phyloP scores from a whole-genome alignment of 2,888 invertebrate genomes.

The Argyresthia goedartella region DNA sequence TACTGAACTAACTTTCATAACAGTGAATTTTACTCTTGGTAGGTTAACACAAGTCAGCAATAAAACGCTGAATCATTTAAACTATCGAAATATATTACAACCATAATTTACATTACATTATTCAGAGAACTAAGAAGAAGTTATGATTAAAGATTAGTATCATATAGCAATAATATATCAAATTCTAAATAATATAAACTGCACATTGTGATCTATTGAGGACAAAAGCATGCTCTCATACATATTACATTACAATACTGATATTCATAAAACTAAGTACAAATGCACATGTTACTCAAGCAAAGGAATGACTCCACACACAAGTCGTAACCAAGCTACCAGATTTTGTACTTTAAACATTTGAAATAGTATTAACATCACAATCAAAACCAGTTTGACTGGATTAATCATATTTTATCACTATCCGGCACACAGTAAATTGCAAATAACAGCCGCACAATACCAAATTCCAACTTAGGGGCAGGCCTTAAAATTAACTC shows the following conservation, averaged over 20 bases:
- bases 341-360: neutral
- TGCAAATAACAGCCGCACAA: neutral
- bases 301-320: neutral
- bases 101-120: conserved; percentile 38
- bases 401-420: neutral
- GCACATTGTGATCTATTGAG: neutral
- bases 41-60: neutral
- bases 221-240: neutral
- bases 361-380: neutral
- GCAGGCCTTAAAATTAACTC: neutral
- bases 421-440: neutral
- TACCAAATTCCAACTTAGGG: too few relatives aligned
- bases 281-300: neutral
- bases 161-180: neutral
- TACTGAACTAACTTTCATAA: neutral
- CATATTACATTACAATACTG: neutral
- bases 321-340: neutral
- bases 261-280: neutral
- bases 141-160: conserved; percentile 16
- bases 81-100: conserved; percentile 53
- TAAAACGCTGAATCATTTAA: conserved; percentile 17
- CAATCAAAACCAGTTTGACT: conserved; percentile 5
- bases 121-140: conserved; percentile 21
- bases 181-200: neutral
- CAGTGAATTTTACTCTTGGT: neutral